Percentiles rank a stretch among this genome's conserved stretches.
Conservation (phyloP, 1,140 invertebrate genomes). For the Drosophila kikkawai region DNA sequence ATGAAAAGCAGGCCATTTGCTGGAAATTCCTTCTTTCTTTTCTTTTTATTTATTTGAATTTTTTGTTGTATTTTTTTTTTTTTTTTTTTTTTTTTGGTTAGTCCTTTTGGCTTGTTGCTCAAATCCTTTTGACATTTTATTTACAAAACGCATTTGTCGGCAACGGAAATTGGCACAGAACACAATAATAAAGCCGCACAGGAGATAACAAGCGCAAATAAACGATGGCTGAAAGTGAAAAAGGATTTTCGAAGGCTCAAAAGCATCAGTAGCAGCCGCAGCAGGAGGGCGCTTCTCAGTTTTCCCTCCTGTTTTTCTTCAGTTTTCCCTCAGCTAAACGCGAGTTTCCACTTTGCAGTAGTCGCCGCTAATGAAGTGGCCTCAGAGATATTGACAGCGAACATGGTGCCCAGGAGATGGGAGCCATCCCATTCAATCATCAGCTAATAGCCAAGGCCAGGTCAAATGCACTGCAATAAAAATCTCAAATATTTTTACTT, state of each 20-base stretch:
- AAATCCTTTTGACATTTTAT: slow-evolving; percentile 81
- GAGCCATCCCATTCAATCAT: slow-evolving; percentile 25
- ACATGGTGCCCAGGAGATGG: slow-evolving; percentile 32
- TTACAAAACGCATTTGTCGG: slow-evolving; percentile 79
- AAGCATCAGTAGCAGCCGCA: neutral
- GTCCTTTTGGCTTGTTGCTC: slow-evolving; percentile 41
- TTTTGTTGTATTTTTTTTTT: neutral
- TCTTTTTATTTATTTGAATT: slow-evolving; percentile 2
- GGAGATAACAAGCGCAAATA: slow-evolving; percentile 53
- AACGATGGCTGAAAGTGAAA: slow-evolving; percentile 32
- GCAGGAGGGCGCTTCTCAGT: neutral
- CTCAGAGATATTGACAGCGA: slow-evolving; percentile 30
- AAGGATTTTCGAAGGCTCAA: slow-evolving; percentile 30
- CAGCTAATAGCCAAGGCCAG: slow-evolving; percentile 22
- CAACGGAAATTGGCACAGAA: slow-evolving; percentile 76
- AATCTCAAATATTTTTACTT: neutral
- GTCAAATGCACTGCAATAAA: neutral
- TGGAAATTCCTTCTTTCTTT: slow-evolving; percentile 3
- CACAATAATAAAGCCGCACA: slow-evolving; percentile 76
- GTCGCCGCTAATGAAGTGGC: slow-evolving; percentile 46
- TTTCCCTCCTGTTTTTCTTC: neutral
- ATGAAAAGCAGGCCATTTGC: slow-evolving; percentile 16
- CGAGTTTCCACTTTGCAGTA: slow-evolving; percentile 15
- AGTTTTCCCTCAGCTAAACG: neutral
- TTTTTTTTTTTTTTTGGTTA: slow-evolving; percentile 7